Percentiles rank a stretch among this genome's conserved stretches.
Conservation (phyloP, 2,113 vertebrate genomes). For the Nyctibius bracteatus region DNA sequence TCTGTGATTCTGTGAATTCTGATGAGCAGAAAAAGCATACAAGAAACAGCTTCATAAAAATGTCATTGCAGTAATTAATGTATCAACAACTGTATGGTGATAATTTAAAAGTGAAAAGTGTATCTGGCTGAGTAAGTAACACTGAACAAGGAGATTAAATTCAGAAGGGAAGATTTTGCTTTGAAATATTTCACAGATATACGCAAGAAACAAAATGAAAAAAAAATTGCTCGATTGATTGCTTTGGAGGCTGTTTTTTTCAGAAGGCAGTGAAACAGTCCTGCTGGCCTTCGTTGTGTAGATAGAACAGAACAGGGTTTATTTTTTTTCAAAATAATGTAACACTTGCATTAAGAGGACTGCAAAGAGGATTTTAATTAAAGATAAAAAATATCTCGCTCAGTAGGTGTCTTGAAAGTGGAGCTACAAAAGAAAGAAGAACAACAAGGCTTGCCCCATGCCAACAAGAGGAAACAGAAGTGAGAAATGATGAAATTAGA, state of each 20-base stretch:
- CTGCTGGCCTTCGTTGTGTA: not conserved
- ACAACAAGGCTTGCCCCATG: not conserved
- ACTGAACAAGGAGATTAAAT: not conserved
- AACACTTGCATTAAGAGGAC: not conserved
- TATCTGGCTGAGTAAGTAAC: not conserved
- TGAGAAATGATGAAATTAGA: not conserved
- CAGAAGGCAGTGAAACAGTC: not conserved
- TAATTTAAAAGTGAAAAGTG: not conserved
- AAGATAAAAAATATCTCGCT: not conserved
- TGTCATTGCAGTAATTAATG: not conserved
- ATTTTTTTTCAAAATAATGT: not conserved
- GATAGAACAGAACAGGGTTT: not conserved
- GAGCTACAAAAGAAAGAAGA: not conserved
- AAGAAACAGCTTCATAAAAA: slow-evolving; percentile 14
- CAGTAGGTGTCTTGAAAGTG: not conserved
- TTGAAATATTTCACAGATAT: not conserved
- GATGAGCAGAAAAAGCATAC: not conserved
- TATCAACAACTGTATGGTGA: not conserved
- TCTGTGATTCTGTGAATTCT: too few relatives aligned
- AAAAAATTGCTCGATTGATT: not conserved
- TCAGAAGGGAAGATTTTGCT: not conserved
- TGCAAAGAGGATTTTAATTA: not conserved
- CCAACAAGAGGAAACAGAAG: not conserved
- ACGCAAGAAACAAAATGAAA: not conserved
- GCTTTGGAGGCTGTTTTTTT: not conserved